Percentiles rank a stretch among this genome's conserved stretches.
phyloP scores from a whole-genome alignment of 1,140 invertebrate genomes.

The Pomacea maculata region DNA sequence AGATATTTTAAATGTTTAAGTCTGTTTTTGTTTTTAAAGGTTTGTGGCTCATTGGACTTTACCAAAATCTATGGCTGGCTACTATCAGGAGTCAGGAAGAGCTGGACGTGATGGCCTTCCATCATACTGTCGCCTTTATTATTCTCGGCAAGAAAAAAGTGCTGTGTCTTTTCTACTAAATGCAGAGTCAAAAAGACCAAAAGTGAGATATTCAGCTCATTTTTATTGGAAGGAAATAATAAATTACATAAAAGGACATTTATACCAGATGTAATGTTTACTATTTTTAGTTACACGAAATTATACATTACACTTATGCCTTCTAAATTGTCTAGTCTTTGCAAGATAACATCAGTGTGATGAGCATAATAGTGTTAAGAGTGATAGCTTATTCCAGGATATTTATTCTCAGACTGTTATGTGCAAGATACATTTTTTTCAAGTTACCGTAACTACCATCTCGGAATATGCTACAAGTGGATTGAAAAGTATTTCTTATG shows the following conservation, averaged over 20 bases:
- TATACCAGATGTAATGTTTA: no score
- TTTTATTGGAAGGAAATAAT: neutral
- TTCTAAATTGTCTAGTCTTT: no score
- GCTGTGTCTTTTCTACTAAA: conserved; percentile 83
- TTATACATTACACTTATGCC: no score
- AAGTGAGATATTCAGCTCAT: conserved; percentile 24
- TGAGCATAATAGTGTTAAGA: no score
- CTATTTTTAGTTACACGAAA: no score
- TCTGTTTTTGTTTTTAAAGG: conserved; percentile 62
- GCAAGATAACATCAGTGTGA: no score
- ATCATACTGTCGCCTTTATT: conserved; percentile 74
- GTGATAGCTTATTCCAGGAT: no score
- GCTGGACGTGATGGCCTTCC: conserved; percentile 74
- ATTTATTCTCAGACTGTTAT: no score
- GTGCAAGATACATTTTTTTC: no score
- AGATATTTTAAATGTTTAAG: neutral
- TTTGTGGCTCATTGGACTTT: conserved; percentile 90
- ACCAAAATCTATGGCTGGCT: conserved; percentile 67
- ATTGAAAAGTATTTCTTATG: neutral
- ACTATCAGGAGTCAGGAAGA: conserved; percentile 71
- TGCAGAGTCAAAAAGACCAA: conserved; percentile 70
- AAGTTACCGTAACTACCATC: no score
- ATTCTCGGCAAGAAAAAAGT: conserved; percentile 80
- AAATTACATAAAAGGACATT: no score
- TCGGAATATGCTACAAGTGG: no score